Base-by-base conservation (phyloP, 2,888 invertebrate genomes). In the Caenorhabditis sinica region DNA sequence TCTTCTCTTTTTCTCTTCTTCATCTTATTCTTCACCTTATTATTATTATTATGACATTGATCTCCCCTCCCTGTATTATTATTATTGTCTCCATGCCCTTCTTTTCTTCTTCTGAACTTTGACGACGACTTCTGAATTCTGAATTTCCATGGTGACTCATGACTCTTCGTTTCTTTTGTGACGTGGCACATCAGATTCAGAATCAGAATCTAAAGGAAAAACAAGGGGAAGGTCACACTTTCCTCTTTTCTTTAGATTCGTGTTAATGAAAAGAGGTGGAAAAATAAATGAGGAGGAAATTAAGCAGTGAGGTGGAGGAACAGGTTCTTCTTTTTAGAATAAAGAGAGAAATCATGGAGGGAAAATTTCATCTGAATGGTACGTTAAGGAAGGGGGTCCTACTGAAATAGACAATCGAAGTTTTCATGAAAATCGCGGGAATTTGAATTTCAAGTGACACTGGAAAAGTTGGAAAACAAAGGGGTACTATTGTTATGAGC, bases 1-100 rank as follows among this genome's bases (percentile, higher is more conserved):
- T 25, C 20, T 28, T 28, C n/a, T n/a, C 30, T 17, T 30, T 30
- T 30, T 20, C 60, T 60, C 20, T 43, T 20, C 23, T 30, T 33
- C 28, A 8, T 61, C 61, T 61, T 63, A 25, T 13, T n/a, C 60
- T 65, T 65, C 45, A 25, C 36, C 28, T 49, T 45, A 45, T 65
- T 65, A 65, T 65, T 65, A 65, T 65, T 65, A 65, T 65, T 65
- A 65, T 65, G 65, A 65, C 65, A 65, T 65, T 45, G 65, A 65
- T 65, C 49, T 30, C n/a, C 20, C 53, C 25, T 17, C 30, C 30
- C 30, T 53, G 17, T 53, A 49, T 49, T 49, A 13, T 49, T 49
- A 45, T 45, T 45, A 49, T 53, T 53, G 11, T 36, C 45, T 58
- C 33, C 30, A 17, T 17, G 1, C 28, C 20, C 17, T 33, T 33